Percentiles rank a stretch among this genome's conserved stretches.
Conservation (phyloP, 2,888 invertebrate species). For the Drosophila hamatofila region DNA sequence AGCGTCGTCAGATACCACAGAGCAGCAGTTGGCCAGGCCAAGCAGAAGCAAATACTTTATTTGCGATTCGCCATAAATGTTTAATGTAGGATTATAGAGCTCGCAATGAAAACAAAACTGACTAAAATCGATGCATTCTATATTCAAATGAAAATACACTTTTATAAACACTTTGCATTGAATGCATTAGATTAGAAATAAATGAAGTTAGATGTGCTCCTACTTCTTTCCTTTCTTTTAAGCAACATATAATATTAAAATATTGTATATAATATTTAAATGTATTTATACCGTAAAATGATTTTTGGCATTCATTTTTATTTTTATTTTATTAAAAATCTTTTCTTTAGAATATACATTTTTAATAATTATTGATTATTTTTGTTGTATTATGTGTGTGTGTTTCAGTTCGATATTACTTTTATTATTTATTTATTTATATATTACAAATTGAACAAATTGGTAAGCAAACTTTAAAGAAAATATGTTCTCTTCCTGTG, state of each 20-base stretch:
- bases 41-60: constrained; percentile 25
- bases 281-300: too few species aligned
- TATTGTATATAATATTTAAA: too few species aligned
- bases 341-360: too few species aligned
- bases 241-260: too few species aligned
- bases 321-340: too few species aligned
- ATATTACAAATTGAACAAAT: too few species aligned
- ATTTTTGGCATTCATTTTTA: too few species aligned
- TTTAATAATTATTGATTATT: too few species aligned
- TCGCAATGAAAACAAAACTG: constrained; percentile 10
- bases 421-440: too few species aligned
- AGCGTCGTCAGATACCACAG: not conserved
- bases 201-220: not conserved
- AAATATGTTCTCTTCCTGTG: not conserved
- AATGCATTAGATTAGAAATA: not conserved
- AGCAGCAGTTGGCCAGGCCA: constrained; percentile 6
- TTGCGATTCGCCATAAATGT: constrained; percentile 41
- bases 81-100: constrained; percentile 39
- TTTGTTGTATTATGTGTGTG: too few species aligned
- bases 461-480: not conserved
- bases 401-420: too few species aligned
- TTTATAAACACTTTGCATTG: not conserved
- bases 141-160: constrained; percentile 4
- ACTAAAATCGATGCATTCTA: constrained; percentile 28
- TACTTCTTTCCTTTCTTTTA: too few species aligned